Evolutionary conservation across 35 echinoderm and acorn worm genomes (phyloP), one percentile per base, ranked within the genome.

Genomic region (Lytechinus pictus): DNA sequence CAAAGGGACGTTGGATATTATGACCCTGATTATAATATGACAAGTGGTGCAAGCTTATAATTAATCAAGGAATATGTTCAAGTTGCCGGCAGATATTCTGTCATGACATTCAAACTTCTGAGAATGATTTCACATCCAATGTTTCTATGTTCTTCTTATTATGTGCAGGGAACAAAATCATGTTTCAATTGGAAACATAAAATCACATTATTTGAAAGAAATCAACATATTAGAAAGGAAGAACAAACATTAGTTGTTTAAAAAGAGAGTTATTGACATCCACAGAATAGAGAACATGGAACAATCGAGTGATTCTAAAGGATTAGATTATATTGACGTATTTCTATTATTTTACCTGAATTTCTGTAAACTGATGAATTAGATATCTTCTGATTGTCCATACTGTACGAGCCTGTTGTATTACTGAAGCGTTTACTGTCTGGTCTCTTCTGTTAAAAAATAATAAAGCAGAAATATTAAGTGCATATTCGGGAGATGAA

Each of bases 401-500:
- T 89, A 58, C 94, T 97, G 94, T 96, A 96, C 1, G 97, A 97
- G 9, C 97, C 97, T 55, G 97, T 97, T 9, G 97, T 97, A 60
- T 97, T 97, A 94, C 97, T 97, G 19, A 96, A 95, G 21, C 97
- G 44, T 86, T 97, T 97, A n/a, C 95, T 96, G 33, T 97, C 97
- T 87, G 94, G 54, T 21, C 97, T 91, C 95, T 90, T 96, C 87
- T 94, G 61, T 9, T 29, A 89, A 44, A 96, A 27, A 57, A 33
- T 28, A 71, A 86, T 54, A 54, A 57, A 86, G 27, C 58, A 71
- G 61, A 71, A 71, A 71, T 71, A 3, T 71, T 10, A 52, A 52
- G n/a, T 86, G 11, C 6, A 2, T 44, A 44, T 44, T 44, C 33
- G 33, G 33, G 33, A 44, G 33, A 44, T 44, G 33, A 44, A 44